phyloP scores from a whole-genome alignment of 1,140 invertebrate genomes.

The Amyelois transitella region DNA sequence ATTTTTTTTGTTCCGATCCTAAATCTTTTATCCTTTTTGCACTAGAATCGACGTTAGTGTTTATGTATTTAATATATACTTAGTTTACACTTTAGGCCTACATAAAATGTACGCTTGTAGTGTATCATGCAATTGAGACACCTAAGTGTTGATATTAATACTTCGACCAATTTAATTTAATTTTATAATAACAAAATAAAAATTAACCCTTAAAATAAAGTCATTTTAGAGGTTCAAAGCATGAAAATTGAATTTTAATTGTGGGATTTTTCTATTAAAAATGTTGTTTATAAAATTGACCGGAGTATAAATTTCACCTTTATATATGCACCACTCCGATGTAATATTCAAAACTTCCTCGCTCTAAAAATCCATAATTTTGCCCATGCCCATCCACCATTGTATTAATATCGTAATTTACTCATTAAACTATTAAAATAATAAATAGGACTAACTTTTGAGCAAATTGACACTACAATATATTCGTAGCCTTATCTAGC shows the following conservation, averaged over 20 bases:
- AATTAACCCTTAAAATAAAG: too few relatives aligned
- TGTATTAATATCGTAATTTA: too few relatives aligned
- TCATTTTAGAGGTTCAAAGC: too few relatives aligned
- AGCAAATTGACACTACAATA: too few relatives aligned
- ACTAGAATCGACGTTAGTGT: background rate
- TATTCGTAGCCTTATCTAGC: too few relatives aligned
- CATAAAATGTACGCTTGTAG: constrained; percentile 15
- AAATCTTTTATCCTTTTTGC: background rate
- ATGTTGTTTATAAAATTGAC: background rate
- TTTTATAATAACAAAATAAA: too few relatives aligned
- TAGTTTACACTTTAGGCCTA: constrained; percentile 7
- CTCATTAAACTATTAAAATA: too few relatives aligned
- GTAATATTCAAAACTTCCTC: too few relatives aligned
- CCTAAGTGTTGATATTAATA: background rate
- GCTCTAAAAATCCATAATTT: too few relatives aligned
- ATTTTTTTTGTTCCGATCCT: too few relatives aligned
- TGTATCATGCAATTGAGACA: constrained; percentile 1
- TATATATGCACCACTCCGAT: background rate
- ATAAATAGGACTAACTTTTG: too few relatives aligned
- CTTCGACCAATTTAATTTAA: background rate
- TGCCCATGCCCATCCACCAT: too few relatives aligned
- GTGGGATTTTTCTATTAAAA: background rate
- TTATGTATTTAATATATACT: background rate
- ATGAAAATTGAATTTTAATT: background rate
- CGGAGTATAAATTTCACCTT: background rate